A percentile compares a stretch with the other conserved stretches of the same genome.
Conservation (phyloP, 2,113 vertebrate genomes). For the Aleadryas rufinucha region DNA sequence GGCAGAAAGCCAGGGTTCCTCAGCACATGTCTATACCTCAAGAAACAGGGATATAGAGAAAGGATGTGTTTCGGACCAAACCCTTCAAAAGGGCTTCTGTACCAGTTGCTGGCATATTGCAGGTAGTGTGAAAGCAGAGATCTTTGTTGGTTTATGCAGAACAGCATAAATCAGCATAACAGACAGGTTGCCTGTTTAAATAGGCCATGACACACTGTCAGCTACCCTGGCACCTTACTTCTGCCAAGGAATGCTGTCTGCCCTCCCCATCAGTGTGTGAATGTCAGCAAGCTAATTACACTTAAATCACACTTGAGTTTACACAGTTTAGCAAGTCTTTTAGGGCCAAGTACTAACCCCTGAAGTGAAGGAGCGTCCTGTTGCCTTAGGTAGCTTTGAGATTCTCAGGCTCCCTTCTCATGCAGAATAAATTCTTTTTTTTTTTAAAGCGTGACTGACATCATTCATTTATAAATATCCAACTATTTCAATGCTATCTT, state of each 20-base stretch:
- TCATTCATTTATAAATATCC: constrained; percentile 40
- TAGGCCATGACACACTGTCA: constrained; percentile 19
- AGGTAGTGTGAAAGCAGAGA: not conserved
- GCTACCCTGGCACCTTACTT: not conserved
- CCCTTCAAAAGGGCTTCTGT: not conserved
- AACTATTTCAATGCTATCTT: not conserved
- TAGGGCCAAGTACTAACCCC: not conserved
- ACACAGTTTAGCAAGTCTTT: not conserved
- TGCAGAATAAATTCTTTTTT: not conserved
- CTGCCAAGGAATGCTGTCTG: constrained; percentile 7
- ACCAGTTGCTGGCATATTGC: not conserved
- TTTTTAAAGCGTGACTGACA: not conserved
- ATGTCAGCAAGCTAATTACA: not conserved
- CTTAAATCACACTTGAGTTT: not conserved
- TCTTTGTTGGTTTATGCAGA: constrained; percentile 6
- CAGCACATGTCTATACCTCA: not conserved
- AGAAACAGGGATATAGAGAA: not conserved
- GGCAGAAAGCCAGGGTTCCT: not conserved
- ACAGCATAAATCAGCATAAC: constrained; percentile 6
- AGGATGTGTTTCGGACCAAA: not conserved
- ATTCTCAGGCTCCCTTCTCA: not conserved
- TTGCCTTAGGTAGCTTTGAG: not conserved
- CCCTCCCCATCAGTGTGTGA: not conserved
- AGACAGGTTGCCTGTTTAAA: constrained; percentile 15
- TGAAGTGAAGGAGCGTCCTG: not conserved